Evolutionary conservation across 2,797 vertebrate species (phyloP).

Genomic region (Melanotaenia maccullochi): DNA sequence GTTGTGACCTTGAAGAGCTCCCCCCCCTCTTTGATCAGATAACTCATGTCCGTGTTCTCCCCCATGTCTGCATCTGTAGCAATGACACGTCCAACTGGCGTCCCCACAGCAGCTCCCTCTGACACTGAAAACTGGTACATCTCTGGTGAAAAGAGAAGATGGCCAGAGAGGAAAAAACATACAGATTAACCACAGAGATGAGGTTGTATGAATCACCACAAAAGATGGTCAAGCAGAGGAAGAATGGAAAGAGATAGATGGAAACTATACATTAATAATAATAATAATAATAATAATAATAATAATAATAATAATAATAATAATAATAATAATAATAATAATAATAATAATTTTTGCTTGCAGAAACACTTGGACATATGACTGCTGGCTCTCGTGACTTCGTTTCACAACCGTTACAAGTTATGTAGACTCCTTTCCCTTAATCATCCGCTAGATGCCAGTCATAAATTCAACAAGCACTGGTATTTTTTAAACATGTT

Average conservation of each 20-base stretch:
- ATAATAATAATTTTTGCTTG: neutral
- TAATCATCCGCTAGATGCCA: conserved; percentile 58
- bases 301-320: too few species aligned
- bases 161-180: conserved; percentile 13
- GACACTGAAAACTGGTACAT: conserved; percentile 96
- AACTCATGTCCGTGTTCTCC: conserved; percentile 97
- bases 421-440: neutral
- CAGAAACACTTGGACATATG: neutral
- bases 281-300: too few species aligned
- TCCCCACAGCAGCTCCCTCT: conserved; percentile 89
- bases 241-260: neutral
- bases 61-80: conserved; percentile 95
- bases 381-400: neutral
- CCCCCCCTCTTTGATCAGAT: conserved; percentile 90
- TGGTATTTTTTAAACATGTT: conserved; percentile 12
- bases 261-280: too few species aligned
- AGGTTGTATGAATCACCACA: conserved; percentile 6
- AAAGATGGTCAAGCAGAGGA: conserved; percentile 17
- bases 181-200: conserved; percentile 14
- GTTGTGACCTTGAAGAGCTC: conserved; percentile 92
- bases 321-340: too few species aligned
- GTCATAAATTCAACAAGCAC: conserved; percentile 29
- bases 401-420: neutral
- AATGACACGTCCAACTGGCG: conserved; percentile 90
- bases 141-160: conserved; percentile 79